These are phyloP conservation scores for Chelmon rostratus DNA, from an alignment of 2,797 vertebrate species.

Conservation along the genomic window DNA sequence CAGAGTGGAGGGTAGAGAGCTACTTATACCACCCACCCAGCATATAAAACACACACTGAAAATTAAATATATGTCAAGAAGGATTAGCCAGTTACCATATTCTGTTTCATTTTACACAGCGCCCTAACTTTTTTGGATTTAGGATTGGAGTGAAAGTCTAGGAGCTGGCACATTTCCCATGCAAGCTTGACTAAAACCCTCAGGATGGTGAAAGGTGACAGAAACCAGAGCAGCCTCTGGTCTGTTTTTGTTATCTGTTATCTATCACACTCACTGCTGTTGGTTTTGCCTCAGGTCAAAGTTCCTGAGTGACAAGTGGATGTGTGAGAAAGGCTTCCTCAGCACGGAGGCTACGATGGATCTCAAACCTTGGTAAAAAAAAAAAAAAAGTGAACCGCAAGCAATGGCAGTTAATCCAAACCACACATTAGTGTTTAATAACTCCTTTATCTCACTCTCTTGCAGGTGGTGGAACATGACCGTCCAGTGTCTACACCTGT, in stretches of 20 bases:
- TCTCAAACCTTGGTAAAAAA: conserved; percentile 87
- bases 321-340: conserved; percentile 93
- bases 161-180: background rate
- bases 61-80: too few relatives aligned
- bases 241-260: background rate
- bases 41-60: too few relatives aligned
- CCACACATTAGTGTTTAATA: background rate
- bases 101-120: too few relatives aligned
- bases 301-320: conserved; percentile 94
- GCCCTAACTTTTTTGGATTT: too few relatives aligned
- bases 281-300: conserved; percentile 87
- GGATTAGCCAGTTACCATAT: too few relatives aligned
- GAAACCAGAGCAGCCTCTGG: background rate
- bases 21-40: too few relatives aligned
- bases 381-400: background rate
- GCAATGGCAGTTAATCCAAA: too few relatives aligned
- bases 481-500: conserved; percentile 87
- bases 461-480: conserved; percentile 92
- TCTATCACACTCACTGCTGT: background rate
- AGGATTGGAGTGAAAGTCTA: too few relatives aligned
- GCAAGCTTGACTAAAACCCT: accelerated
- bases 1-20: too few relatives aligned
- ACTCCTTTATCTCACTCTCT: accelerated
- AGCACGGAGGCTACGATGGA: conserved; percentile 80
- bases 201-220: background rate